Conservation (phyloP, 2,797 vertebrate genomes). For the Chloroceryle amazona region DNA sequence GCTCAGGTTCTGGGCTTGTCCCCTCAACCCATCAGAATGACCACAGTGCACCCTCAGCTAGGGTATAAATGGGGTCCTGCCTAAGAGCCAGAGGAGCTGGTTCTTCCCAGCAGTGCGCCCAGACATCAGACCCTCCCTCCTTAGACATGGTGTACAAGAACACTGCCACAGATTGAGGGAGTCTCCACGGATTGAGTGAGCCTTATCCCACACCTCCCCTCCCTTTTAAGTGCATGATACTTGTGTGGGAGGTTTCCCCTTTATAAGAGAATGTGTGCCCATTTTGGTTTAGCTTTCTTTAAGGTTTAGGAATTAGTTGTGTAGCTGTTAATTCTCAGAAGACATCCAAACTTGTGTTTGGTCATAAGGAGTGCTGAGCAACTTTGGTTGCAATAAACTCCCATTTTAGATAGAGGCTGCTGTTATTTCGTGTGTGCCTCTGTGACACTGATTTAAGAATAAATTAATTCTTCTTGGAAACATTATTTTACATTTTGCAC, state of each 20-base stretch:
- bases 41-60: neutral
- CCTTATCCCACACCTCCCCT: neutral
- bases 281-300: neutral
- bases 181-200: too few relatives aligned
- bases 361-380: neutral
- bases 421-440: neutral
- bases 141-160: neutral
- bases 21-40: neutral
- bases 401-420: neutral
- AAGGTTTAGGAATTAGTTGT: neutral
- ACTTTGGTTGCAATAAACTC: neutral
- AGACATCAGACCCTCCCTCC: neutral
- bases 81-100: neutral
- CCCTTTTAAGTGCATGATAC: neutral
- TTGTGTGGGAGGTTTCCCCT: neutral
- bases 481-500: neutral
- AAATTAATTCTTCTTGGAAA: neutral
- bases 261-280: neutral
- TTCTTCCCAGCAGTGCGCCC: neutral
- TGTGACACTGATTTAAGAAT: neutral
- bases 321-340: neutral
- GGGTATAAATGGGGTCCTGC: too few relatives aligned
- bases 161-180: too few relatives aligned
- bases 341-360: neutral
- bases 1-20: neutral